phyloP scores from a whole-genome alignment of 2,113 vertebrate genomes.

The Lanius collurio region DNA sequence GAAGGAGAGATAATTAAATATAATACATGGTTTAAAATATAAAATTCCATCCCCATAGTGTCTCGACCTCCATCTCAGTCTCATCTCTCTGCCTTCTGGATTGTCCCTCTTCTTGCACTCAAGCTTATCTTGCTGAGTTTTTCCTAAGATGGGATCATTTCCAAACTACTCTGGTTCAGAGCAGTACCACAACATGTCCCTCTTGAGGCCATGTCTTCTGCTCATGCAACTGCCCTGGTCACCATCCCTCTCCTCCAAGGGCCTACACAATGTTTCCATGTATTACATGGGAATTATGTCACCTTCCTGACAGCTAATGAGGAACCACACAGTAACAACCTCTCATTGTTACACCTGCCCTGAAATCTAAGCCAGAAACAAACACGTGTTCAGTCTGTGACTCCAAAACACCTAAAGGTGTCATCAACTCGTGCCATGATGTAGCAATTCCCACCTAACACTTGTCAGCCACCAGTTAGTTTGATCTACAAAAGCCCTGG shows the following conservation, averaged over 20 bases:
- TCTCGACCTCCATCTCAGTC: not conserved
- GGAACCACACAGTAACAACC: not conserved
- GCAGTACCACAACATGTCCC: not conserved
- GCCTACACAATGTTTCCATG: not conserved
- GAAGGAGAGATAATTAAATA: conserved; percentile 27
- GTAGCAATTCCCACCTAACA: not conserved
- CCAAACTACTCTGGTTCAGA: not conserved
- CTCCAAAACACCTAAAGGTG: not conserved
- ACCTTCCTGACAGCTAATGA: not conserved
- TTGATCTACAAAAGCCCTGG: conserved; percentile 8
- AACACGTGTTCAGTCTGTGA: accelerated
- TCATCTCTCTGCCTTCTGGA: not conserved
- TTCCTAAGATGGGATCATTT: not conserved
- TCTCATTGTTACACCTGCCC: not conserved
- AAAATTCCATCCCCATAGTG: not conserved
- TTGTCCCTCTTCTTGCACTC: not conserved
- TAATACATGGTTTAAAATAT: conserved; percentile 35
- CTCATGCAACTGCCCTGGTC: not conserved
- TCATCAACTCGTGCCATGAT: not conserved
- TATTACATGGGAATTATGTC: conserved; percentile 45
- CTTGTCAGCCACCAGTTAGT: not conserved
- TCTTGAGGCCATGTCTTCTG: not conserved
- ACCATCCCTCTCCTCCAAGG: not conserved
- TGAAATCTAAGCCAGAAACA: not conserved
- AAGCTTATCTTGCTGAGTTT: not conserved